Evolutionary conservation across 2,797 vertebrate species (phyloP).

Genomic region (Sparidentex hasta): DNA sequence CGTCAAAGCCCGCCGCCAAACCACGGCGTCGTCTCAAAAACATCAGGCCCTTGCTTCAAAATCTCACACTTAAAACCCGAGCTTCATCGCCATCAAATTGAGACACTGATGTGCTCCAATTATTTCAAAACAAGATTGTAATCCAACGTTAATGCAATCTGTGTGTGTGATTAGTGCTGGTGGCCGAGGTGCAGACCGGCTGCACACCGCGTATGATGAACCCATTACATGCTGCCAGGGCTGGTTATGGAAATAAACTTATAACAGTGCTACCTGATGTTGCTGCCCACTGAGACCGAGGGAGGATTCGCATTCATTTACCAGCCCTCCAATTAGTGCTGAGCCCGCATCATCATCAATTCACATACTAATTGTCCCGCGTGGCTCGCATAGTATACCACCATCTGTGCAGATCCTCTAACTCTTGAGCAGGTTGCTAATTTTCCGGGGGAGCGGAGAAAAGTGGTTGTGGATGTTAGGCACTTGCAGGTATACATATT

Average conservation of each 20-base stretch:
- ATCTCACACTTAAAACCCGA: constrained; percentile 14
- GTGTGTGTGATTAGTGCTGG: constrained; percentile 74
- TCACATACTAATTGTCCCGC: constrained; percentile 83
- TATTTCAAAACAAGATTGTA: constrained; percentile 75
- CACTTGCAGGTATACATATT: constrained; percentile 35
- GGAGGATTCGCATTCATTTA: constrained; percentile 82
- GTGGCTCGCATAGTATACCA: constrained; percentile 69
- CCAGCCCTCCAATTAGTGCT: constrained; percentile 82
- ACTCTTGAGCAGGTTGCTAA: constrained; percentile 60
- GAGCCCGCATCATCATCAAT: constrained; percentile 85
- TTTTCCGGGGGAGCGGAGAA: constrained; percentile 50
- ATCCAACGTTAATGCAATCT: constrained; percentile 71
- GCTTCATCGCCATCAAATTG: constrained; percentile 45
- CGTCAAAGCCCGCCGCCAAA: constrained; percentile 22
- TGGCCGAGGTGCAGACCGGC: constrained; percentile 66
- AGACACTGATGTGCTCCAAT: constrained; percentile 67
- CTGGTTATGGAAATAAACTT: constrained; percentile 83
- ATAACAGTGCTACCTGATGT: constrained; percentile 82
- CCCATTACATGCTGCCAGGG: constrained; percentile 77
- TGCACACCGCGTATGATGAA: constrained; percentile 76
- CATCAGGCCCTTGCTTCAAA: constrained; percentile 15
- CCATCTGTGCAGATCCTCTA: constrained; percentile 79
- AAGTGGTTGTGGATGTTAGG: constrained; percentile 29
- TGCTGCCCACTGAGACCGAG: constrained; percentile 80
- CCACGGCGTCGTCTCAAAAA: constrained; percentile 29